Conservation (phyloP, 92 coral and sea anemone species). For the Ricordea florida region DNA sequence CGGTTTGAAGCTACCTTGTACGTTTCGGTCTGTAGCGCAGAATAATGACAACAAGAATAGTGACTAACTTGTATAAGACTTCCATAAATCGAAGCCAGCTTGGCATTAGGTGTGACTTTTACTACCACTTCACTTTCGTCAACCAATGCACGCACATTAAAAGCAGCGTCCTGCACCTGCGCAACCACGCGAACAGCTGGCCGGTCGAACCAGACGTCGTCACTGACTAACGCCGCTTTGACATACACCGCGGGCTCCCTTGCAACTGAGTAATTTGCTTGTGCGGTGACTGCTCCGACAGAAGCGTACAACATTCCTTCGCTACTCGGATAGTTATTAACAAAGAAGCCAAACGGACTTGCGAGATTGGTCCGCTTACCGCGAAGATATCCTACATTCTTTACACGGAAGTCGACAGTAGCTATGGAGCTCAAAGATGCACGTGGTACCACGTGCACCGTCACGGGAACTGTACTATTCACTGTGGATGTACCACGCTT, state of each 20-base stretch:
- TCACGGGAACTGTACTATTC: background rate
- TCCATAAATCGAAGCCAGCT: slow-evolving; percentile 10
- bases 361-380: background rate
- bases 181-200: slow-evolving; percentile 46
- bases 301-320: slow-evolving; percentile 34
- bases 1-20: no score
- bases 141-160: slow-evolving; percentile 42
- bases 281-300: slow-evolving; percentile 29
- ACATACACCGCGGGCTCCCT: slow-evolving; percentile 26
- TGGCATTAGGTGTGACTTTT: slow-evolving; percentile 36
- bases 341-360: slow-evolving; percentile 50
- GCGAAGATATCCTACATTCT: slow-evolving; percentile 36
- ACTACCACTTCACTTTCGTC: slow-evolving; percentile 52
- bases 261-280: background rate
- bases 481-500: background rate
- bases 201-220: slow-evolving; percentile 38
- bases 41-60: no score
- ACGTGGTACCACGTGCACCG: slow-evolving; percentile 7
- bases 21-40: no score
- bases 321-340: slow-evolving; percentile 23
- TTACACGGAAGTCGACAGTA: slow-evolving; percentile 17
- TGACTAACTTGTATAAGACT: slow-evolving; percentile 13
- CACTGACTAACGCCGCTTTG: slow-evolving; percentile 29
- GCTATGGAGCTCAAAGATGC: slow-evolving; percentile 6
- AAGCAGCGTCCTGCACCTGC: slow-evolving; percentile 54